Percentiles rank a stretch among this genome's conserved stretches.
Conservation (phyloP, 1,140 invertebrate genomes). For the Phthorimaea operculella region DNA sequence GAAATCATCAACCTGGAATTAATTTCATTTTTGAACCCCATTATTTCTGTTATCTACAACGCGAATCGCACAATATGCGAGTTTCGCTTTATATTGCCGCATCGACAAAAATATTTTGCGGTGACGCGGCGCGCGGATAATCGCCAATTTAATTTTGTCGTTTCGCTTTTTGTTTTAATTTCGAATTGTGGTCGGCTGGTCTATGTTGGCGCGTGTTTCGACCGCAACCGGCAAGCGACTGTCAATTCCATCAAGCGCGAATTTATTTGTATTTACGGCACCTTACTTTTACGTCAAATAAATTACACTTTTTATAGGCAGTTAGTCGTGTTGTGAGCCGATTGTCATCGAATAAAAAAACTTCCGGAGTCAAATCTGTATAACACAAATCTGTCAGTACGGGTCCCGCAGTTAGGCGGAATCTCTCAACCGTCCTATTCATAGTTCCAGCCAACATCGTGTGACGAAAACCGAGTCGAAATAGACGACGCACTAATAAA, state of each 20-base stretch:
- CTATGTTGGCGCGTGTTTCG: neutral
- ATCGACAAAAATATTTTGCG: conserved; percentile 56
- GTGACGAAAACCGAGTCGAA: conserved; percentile 56
- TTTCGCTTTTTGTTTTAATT: conserved; percentile 7
- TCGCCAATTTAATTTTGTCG: conserved; percentile 28
- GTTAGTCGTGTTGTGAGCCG: neutral
- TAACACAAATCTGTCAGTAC: conserved; percentile 61
- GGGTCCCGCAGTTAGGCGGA: conserved; percentile 32
- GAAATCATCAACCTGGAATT: conserved; percentile 69
- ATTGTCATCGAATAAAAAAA: conserved; percentile 19
- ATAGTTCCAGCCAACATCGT: conserved; percentile 35
- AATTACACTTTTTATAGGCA: neutral
- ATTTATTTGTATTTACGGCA: neutral
- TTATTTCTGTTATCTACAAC: conserved; percentile 66
- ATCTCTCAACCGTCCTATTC: conserved; percentile 39
- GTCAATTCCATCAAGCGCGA: neutral
- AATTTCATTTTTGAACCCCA: conserved; percentile 68
- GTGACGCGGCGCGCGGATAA: conserved; percentile 18
- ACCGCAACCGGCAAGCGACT: neutral
- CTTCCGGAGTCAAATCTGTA: conserved; percentile 40
- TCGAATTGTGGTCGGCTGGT: neutral
- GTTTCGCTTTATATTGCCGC: conserved; percentile 52
- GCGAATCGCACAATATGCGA: conserved; percentile 62
- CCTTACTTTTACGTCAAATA: neutral
- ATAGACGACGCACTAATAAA: conserved; percentile 57